Conservation (phyloP, 2,888 invertebrate species). For the Tachystola acroxantha region DNA sequence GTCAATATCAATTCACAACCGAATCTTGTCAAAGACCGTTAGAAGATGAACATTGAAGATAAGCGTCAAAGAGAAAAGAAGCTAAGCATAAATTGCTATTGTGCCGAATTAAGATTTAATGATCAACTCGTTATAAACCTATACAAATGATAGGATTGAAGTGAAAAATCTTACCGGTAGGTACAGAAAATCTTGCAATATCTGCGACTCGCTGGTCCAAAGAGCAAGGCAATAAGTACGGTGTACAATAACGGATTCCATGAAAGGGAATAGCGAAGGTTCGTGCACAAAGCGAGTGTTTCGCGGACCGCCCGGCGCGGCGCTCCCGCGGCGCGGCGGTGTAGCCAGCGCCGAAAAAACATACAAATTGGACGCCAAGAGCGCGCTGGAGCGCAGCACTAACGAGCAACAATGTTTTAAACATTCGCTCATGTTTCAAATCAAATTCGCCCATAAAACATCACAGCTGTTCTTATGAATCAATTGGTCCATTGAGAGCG, state of each 20-base stretch:
- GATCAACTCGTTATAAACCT: conserved; percentile 37
- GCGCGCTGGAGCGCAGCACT: conserved; percentile 16
- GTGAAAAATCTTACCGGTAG: conserved; percentile 34
- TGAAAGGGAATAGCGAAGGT: conserved; percentile 49
- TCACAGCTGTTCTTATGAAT: not conserved
- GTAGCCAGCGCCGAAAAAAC: conserved; percentile 44
- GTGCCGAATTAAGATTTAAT: no score
- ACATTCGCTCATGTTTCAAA: conserved; percentile 27
- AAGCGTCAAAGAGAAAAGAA: conserved; percentile 13
- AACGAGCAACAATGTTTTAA: conserved; percentile 45
- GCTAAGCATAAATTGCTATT: no score
- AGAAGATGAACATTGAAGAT: conserved; percentile 14
- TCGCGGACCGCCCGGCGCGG: conserved; percentile 50
- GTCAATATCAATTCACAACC: conserved; percentile 38
- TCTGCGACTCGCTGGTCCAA: conserved; percentile 35
- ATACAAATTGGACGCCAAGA: conserved; percentile 45
- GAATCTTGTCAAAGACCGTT: conserved; percentile 38
- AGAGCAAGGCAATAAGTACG: conserved; percentile 46
- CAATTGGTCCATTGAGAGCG: conserved; percentile 4
- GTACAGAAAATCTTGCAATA: no score
- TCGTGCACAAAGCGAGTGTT: conserved; percentile 51
- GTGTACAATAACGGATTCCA: conserved; percentile 55
- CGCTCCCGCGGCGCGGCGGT: conserved; percentile 37
- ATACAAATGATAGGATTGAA: conserved; percentile 25
- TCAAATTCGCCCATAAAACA: conserved; percentile 1